Base-by-base conservation (phyloP, 1,140 invertebrate genomes). In the Lepidurus packardi region DNA sequence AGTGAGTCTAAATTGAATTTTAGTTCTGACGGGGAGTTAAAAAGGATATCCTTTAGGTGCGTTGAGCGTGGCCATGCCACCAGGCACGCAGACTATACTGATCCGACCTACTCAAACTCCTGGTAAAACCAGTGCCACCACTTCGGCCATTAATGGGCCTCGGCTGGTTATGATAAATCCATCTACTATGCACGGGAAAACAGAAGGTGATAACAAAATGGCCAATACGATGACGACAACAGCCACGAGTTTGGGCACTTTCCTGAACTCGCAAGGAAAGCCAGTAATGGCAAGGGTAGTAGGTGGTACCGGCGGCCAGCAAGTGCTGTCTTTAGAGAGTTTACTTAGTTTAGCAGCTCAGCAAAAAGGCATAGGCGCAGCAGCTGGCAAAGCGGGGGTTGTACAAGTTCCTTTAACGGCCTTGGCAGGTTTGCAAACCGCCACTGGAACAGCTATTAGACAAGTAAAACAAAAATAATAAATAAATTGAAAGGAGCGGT, bases 371-470 rank as follows among this genome's bases (percentile, higher is more conserved):
- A 4, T 65, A 21, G 13, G 16, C 21, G 75, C 53, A 74, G 73
- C 65, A 16, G 21, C 65, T 34, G 44, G 5, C n/a, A 78, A 78
- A 44, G 75, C 78, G 16, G 78, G 78, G n/a, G 78, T 78, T 5
- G 78, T 78, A 11, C 78, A 78, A 47, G 21, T 78, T 25, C 78
- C 78, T 7, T 24, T 78, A 34, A 75, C 78, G 44, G 78, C 78
- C 13, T 44, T 78, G 4, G 73, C 78, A 34, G 73, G 73, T 16
- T 74, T 78, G 73, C 74, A 78, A 25, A 73, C 45, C 34, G 73
- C 65, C 44, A 34, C 74, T n/a, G 43, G 73, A 13, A 65, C 65
- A 34, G 41, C 65, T 25, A 45, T 43, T 43, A 13, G 75, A 47
- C 43, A 74, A 73, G 42, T 75, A 73, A 43, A 73, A 9, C 53